Evolutionary conservation across 2,888 invertebrate genomes (phyloP).

Genomic region (Cerastis leucographa): DNA sequence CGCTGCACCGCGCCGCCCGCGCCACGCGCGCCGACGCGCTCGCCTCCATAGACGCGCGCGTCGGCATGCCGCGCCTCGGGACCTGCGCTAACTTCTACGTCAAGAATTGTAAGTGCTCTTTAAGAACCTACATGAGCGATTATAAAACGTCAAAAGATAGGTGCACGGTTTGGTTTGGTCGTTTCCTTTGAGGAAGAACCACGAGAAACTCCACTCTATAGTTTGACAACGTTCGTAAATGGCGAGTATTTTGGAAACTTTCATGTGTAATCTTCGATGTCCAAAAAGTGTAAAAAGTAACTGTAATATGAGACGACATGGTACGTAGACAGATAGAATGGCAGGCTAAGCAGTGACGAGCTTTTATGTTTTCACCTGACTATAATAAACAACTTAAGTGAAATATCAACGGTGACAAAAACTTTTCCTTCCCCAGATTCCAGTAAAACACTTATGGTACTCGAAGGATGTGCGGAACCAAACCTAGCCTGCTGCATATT

Average conservation of each 20-base stretch:
- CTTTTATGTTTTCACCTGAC: background rate
- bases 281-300: background rate
- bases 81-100: slow-evolving; percentile 96
- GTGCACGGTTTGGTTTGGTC: background rate
- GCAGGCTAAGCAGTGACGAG: background rate
- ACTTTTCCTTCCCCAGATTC: slow-evolving; percentile 84
- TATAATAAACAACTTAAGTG: background rate
- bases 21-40: slow-evolving; percentile 92
- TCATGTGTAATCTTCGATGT: background rate
- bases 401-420: background rate
- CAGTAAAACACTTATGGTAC: slow-evolving; percentile 97
- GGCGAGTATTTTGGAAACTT: background rate
- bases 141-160: background rate
- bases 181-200: background rate
- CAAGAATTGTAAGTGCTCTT: slow-evolving; percentile 75
- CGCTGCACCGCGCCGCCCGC: slow-evolving; percentile 90
- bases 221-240: background rate
- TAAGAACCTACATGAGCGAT: background rate
- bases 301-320: background rate
- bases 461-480: slow-evolving; percentile 96
- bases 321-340: background rate
- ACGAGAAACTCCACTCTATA: background rate
- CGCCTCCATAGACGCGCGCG: slow-evolving; percentile 96
- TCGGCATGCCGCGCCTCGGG: slow-evolving; percentile 95
- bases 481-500: slow-evolving; percentile 97